These are phyloP conservation scores for Trachelus iudaicus DNA, from an alignment of 2,888 invertebrate species.

Conservation along the genomic window DNA sequence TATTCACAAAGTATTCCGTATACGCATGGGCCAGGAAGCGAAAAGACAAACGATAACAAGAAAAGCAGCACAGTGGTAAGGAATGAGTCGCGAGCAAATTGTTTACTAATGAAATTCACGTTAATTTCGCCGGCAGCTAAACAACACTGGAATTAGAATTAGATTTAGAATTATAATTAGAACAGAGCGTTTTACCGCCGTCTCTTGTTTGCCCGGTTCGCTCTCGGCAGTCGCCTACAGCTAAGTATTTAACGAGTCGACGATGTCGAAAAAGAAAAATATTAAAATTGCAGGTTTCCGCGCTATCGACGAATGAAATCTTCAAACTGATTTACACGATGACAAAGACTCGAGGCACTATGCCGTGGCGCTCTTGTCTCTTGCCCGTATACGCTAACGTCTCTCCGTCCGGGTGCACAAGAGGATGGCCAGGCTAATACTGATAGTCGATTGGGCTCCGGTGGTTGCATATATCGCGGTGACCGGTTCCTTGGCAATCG, in stretches of 20 bases:
- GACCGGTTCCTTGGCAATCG: not conserved
- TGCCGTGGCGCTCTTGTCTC: not conserved
- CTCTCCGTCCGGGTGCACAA: constrained; percentile 34
- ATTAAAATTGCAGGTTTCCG: not conserved
- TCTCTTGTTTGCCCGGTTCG: not conserved
- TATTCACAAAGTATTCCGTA: not conserved
- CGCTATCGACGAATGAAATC: not conserved
- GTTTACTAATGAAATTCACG: not conserved
- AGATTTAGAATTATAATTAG: not conserved
- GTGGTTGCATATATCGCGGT: not conserved
- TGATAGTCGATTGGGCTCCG: constrained; percentile 50
- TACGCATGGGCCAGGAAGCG: not conserved
- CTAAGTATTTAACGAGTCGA: not conserved
- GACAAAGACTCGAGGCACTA: not conserved
- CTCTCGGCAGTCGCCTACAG: not conserved
- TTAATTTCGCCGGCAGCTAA: not conserved
- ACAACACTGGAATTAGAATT: not conserved
- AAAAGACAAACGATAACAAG: not conserved
- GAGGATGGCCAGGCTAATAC: constrained; percentile 58
- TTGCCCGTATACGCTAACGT: not conserved
- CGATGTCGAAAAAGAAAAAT: not conserved
- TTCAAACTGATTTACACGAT: not conserved
- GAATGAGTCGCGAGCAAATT: not conserved
- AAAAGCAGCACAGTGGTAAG: not conserved
- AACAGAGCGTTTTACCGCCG: not conserved